phyloP scores from a whole-genome alignment of 2,113 vertebrate species.

The Manacus vitellinus region DNA sequence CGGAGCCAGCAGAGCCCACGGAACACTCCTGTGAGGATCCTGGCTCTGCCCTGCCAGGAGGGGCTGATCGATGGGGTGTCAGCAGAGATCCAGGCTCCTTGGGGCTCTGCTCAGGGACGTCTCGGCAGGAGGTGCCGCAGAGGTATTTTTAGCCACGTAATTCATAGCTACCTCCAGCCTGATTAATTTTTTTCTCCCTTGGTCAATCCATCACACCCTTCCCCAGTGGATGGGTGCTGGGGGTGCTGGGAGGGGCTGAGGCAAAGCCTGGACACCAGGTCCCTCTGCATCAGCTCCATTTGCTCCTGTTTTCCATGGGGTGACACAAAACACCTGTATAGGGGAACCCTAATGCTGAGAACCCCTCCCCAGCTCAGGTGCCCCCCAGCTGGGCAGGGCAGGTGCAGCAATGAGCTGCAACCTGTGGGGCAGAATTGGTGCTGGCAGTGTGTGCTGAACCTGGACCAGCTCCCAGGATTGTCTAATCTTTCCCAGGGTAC shows the following conservation, averaged over 20 bases:
- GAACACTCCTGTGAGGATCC: neutral
- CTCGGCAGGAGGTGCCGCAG: neutral
- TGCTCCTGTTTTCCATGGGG: fast-evolving
- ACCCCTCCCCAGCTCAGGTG: neutral
- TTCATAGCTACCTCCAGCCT: conserved; percentile 13
- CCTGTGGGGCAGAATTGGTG: neutral
- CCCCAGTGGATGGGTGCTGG: fast-evolving
- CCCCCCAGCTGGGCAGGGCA: fast-evolving
- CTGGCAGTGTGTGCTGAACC: neutral
- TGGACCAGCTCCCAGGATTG: neutral
- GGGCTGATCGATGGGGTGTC: neutral
- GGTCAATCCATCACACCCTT: neutral
- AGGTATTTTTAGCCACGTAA: conserved; percentile 10
- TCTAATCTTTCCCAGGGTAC: neutral
- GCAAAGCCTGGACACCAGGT: neutral
- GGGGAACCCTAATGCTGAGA: neutral
- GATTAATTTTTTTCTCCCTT: neutral
- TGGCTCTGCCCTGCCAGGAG: fast-evolving
- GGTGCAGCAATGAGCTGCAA: fast-evolving
- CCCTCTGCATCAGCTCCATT: neutral
- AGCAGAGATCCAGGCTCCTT: neutral
- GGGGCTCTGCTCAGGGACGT: neutral
- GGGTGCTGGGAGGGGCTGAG: neutral
- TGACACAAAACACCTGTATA: neutral
- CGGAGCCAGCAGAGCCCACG: neutral